Percentiles rank a stretch among this genome's conserved stretches.
These are phyloP conservation scores for Tamias sibiricus DNA, from an alignment of 2,113 vertebrate species.

Conservation along the genomic window DNA sequence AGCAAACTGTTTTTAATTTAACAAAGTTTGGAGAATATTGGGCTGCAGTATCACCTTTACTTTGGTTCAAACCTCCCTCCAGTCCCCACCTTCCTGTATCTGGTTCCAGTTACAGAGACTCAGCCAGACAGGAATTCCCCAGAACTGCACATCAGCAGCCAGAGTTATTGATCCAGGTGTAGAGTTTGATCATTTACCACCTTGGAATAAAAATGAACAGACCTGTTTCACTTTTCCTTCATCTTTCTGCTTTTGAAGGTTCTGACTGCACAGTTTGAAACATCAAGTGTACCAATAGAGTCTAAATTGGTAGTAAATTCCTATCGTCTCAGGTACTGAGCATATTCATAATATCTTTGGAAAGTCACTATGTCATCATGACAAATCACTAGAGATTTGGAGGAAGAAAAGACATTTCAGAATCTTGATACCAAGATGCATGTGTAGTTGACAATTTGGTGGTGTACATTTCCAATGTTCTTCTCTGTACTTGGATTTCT, in stretches of 20 bases:
- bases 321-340: background rate
- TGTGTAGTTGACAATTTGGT: background rate
- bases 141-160: background rate
- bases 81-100: no score
- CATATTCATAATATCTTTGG: background rate
- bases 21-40: background rate
- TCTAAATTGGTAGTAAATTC: background rate
- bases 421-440: background rate
- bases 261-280: background rate
- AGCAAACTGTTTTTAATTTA: background rate
- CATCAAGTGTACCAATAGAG: background rate
- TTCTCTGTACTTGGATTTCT: background rate
- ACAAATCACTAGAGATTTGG: background rate
- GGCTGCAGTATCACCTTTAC: background rate
- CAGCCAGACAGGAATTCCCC: background rate
- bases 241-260: background rate
- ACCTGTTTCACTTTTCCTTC: background rate
- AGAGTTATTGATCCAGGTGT: background rate
- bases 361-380: background rate
- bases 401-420: background rate
- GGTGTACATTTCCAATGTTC: background rate
- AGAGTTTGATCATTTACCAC: background rate
- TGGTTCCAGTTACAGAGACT: background rate
- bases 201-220: background rate
- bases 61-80: rapidly evolving